Percentiles rank a stretch among this genome's conserved stretches.
phyloP scores from a whole-genome alignment of 2,113 vertebrate species.

The Ictalurus furcatus region DNA sequence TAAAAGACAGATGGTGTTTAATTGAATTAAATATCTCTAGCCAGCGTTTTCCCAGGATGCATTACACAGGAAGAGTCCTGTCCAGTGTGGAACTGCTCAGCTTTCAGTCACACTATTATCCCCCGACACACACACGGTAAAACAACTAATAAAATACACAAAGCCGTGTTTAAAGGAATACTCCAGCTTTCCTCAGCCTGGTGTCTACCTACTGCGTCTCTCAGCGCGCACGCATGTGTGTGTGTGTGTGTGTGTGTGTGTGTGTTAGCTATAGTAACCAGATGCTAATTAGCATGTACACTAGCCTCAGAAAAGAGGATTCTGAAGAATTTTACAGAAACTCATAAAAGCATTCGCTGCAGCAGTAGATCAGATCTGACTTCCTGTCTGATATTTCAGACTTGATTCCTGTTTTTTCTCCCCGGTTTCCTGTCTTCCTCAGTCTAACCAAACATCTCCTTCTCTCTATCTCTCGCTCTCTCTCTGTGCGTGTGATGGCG shows the following conservation, averaged over 20 bases:
- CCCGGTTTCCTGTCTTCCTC: not conserved
- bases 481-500: slow-evolving; percentile 7
- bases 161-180: not conserved
- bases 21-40: slow-evolving; percentile 45
- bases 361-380: not conserved
- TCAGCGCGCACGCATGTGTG: not conserved
- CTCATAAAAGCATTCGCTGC: not conserved
- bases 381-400: not conserved
- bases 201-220: not conserved
- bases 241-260: not conserved
- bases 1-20: slow-evolving; percentile 53
- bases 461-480: not conserved
- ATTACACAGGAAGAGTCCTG: slow-evolving; percentile 35
- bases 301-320: not conserved
- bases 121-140: not conserved
- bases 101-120: slow-evolving; percentile 66
- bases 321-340: not conserved
- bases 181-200: not conserved
- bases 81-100: slow-evolving; percentile 69
- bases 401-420: slow-evolving; percentile 12
- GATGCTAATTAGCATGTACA: not conserved
- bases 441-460: slow-evolving; percentile 1
- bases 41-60: slow-evolving; percentile 43
- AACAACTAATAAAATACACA: not conserved
- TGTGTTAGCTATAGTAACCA: not conserved